phyloP scores from a whole-genome alignment of 2,888 invertebrate genomes.

The Aethes cnicana region DNA sequence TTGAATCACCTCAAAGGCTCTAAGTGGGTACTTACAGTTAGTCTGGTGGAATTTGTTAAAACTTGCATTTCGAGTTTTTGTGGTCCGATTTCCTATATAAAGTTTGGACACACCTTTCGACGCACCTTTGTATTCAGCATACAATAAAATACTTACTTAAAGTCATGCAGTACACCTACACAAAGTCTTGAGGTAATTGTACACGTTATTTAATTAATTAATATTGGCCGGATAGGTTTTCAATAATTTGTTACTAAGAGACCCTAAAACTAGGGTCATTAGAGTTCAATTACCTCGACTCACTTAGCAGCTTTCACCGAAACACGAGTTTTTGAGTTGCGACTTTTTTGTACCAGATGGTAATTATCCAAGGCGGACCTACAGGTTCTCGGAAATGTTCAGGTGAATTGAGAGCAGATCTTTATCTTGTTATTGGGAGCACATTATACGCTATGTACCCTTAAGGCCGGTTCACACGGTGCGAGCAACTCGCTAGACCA shows the following conservation, averaged over 20 bases:
- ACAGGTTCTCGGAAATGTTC: conserved; percentile 21
- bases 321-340: conserved; percentile 25
- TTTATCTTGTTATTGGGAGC: conserved; percentile 8
- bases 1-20: no score
- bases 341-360: conserved; percentile 16
- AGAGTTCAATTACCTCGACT: conserved; percentile 54
- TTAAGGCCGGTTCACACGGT: conserved; percentile 1
- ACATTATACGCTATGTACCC: conserved; percentile 4
- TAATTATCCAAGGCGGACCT: conserved; percentile 25
- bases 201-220: neutral
- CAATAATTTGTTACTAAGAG: conserved; percentile 1
- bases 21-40: no score
- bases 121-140: no score
- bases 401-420: conserved; percentile 25
- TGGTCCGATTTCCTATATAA: no score
- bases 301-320: conserved; percentile 62
- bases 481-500: no score
- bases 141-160: no score
- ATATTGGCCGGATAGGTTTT: neutral
- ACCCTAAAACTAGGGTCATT: conserved; percentile 58
- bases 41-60: no score
- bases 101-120: no score
- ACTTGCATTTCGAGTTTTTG: no score
- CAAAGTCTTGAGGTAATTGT: neutral
- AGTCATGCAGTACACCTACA: no score